Base-by-base conservation (phyloP, 2,888 invertebrate genomes). In the Tribolium freemani region DNA sequence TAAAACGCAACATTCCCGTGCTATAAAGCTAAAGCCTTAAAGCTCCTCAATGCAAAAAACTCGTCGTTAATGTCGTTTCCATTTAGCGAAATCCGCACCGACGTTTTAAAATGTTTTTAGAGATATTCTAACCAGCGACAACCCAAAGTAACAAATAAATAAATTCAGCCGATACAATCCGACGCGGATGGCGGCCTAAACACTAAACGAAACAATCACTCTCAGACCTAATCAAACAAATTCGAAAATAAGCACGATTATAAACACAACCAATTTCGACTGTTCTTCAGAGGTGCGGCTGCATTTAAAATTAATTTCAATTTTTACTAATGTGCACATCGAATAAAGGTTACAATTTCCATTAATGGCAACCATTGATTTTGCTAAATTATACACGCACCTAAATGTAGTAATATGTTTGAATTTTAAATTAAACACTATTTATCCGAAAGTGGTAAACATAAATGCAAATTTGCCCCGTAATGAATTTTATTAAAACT, bases 11-110 rank as follows among this genome's bases (percentile, higher is more conserved):
- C 48, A 48, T 11, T 13, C 48, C 16, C 5, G 8, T 48, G 10
- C 13, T 48, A 16, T 48, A 48, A 56, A 56, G 56, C 56, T 8
- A 16, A 31, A 56, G 56, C 56, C 38, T 16, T 38, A 56, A 31
- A 56, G 56, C 56, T 56, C 56, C 38, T 10, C 56, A 38, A n/a
- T 56, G 56, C 11, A 11, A 56, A 56, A 56, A 56, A 38, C 38
- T 38, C 38, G 38, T 38, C 38, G 38, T 38, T 38, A 38, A 38
- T 38, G 38, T 38, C 38, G 38, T 38, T 38, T 38, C 38, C 38
- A 38, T 38, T 38, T 38, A 38, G 38, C 38, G 8, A 8, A n/a
- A 38, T 38, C 38, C 38, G 38, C 8, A 38, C 38, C 38, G 38
- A 38, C 38, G 38, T 38, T 38, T 38, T 38, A 38, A 38, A 38